A percentile compares a stretch with the other conserved stretches of the same genome.
Conservation (phyloP, 92 coral and sea anemone genomes). For the Montipora capitata region DNA sequence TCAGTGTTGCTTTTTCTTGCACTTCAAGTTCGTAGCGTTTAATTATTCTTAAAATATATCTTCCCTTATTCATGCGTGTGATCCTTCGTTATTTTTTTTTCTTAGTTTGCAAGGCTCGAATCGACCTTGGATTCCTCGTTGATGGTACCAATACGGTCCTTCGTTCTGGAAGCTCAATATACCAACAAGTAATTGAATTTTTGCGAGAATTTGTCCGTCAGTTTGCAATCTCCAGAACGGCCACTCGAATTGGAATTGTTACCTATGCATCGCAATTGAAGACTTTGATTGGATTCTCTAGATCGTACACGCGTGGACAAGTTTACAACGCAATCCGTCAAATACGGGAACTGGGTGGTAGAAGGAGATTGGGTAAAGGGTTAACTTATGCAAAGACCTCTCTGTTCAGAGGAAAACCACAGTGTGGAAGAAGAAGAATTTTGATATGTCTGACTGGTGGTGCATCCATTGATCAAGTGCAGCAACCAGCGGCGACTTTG, state of each 20-base stretch:
- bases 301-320: not conserved
- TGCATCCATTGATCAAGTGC: slow-evolving; percentile 68
- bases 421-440: slow-evolving; percentile 76
- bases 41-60: no score
- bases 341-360: slow-evolving; percentile 42
- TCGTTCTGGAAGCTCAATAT: slow-evolving; percentile 34
- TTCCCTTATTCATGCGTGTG: no score
- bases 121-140: slow-evolving; percentile 78
- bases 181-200: slow-evolving; percentile 57
- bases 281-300: slow-evolving; percentile 42
- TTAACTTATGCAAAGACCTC: slow-evolving; percentile 44
- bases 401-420: slow-evolving; percentile 72
- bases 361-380: slow-evolving; percentile 65
- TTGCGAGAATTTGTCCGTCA: slow-evolving; percentile 65
- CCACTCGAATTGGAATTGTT: slow-evolving; percentile 78
- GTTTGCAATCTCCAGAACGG: slow-evolving; percentile 68
- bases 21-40: no score
- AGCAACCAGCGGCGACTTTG: slow-evolving; percentile 58
- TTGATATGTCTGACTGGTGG: slow-evolving; percentile 75
- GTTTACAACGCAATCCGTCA: slow-evolving; percentile 28
- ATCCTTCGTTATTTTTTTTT: not conserved
- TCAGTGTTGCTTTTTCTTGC: no score
- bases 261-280: slow-evolving; percentile 57
- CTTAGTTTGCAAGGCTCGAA: slow-evolving; percentile 59
- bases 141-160: slow-evolving; percentile 56